These are phyloP conservation scores for Slavum lentiscoides DNA, from an alignment of 2,888 invertebrate genomes.

Conservation along the genomic window DNA sequence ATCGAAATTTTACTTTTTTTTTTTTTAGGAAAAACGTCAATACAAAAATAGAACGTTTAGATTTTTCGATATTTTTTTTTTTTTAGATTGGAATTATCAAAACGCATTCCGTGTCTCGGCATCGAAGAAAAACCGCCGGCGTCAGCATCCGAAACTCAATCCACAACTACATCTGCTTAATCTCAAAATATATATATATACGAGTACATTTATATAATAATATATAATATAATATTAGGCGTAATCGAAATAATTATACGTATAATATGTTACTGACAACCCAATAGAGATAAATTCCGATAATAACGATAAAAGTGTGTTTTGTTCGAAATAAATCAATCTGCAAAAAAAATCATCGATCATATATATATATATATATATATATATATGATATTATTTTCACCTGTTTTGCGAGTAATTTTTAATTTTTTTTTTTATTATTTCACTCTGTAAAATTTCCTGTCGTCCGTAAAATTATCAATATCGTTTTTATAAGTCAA, in stretches of 20 bases:
- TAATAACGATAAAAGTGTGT: conserved; percentile 1
- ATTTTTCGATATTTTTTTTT: too few relatives aligned
- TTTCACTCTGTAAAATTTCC: background rate
- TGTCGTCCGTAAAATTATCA: too few relatives aligned
- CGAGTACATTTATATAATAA: background rate
- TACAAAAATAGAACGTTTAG: too few relatives aligned
- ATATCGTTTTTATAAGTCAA: too few relatives aligned
- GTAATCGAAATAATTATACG: background rate
- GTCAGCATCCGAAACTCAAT: conserved; percentile 28
- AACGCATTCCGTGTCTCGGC: conserved; percentile 75
- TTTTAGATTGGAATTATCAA: conserved; percentile 75
- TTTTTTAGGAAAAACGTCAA: too few relatives aligned
- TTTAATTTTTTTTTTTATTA: background rate
- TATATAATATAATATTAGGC: background rate
- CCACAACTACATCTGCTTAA: conserved; percentile 42
- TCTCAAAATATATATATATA: background rate
- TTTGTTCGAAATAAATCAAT: conserved; percentile 15
- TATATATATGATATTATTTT: background rate
- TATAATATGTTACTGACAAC: background rate
- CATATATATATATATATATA: background rate
- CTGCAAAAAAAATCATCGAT: too few relatives aligned
- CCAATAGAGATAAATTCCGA: conserved; percentile 6
- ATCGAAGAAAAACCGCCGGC: conserved; percentile 62
- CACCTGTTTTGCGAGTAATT: background rate
- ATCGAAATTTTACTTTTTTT: too few relatives aligned